Evolutionary conservation across 1,140 invertebrate species (phyloP).

Genomic region (Drosophila kurseongensis): DNA sequence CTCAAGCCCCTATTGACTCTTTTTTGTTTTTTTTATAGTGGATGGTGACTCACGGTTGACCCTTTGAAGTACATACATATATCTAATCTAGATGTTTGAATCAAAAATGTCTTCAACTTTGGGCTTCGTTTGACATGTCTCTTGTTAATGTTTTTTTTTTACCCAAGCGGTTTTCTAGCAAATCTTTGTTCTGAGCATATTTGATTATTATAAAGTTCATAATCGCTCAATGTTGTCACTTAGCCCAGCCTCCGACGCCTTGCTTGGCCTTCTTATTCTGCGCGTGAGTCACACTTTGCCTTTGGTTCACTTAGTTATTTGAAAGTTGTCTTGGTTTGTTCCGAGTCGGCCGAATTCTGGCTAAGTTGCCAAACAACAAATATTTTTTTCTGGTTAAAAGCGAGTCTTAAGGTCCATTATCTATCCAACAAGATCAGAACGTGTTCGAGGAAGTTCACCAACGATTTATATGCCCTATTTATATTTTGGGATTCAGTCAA

Average conservation of each 20-base stretch:
- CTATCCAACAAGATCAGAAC: conserved; percentile 37
- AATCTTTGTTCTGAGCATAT: too few species aligned
- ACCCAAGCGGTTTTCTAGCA: too few species aligned
- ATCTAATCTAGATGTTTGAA: too few species aligned
- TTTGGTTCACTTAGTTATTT: conserved; percentile 43
- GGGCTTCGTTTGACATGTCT: too few species aligned
- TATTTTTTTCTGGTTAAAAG: conserved; percentile 25
- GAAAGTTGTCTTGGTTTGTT: conserved; percentile 57
- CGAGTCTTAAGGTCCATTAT: conserved; percentile 43
- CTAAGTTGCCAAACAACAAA: conserved; percentile 52
- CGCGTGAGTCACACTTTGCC: conserved; percentile 26
- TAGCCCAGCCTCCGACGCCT: conserved; percentile 23
- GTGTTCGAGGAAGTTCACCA: conserved; percentile 1
- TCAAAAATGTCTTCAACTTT: neutral
- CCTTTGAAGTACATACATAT: too few species aligned
- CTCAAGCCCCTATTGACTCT: too few species aligned
- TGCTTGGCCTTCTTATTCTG: conserved; percentile 27
- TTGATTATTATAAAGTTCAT: conserved; percentile 13
- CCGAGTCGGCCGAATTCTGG: conserved; percentile 23
- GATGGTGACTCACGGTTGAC: too few species aligned
- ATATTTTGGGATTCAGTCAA: neutral
- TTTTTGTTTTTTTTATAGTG: too few species aligned
- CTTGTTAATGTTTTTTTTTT: too few species aligned
- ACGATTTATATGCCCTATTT: conserved; percentile 18
- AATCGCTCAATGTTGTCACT: conserved; percentile 25